Conservation (phyloP, 2,888 invertebrate genomes). For the Rhagophthalmus giganteus region DNA sequence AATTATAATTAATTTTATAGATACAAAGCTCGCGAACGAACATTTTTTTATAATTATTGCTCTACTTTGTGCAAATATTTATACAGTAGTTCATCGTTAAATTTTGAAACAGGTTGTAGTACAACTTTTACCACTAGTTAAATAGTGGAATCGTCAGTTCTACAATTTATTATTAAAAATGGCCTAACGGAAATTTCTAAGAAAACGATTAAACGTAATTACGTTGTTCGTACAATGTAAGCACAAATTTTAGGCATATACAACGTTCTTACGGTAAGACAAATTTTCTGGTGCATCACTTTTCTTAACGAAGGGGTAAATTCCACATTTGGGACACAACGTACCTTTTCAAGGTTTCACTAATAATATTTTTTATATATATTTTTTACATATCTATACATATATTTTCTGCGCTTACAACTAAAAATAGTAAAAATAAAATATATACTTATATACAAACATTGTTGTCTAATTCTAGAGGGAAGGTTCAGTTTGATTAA, state of each 20-base stretch:
- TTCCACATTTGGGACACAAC: not conserved
- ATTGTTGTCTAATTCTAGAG: conserved; percentile 7
- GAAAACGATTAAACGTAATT: too few relatives aligned
- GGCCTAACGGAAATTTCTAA: too few relatives aligned
- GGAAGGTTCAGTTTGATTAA: not conserved
- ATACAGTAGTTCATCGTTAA: conserved; percentile 9
- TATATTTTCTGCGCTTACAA: conserved; percentile 18
- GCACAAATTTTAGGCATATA: too few relatives aligned
- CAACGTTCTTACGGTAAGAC: too few relatives aligned
- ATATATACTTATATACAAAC: conserved; percentile 27
- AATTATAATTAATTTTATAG: not conserved
- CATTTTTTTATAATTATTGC: conserved; percentile 21
- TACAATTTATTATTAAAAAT: too few relatives aligned
- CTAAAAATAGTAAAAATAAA: conserved; percentile 28
- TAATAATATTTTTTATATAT: conserved; percentile 3
- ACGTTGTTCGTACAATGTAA: too few relatives aligned
- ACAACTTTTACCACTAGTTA: conserved; percentile 2
- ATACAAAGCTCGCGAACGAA: not conserved
- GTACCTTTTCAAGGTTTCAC: conserved; percentile 8
- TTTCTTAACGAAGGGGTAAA: not conserved
- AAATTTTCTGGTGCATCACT: too few relatives aligned
- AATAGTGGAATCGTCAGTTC: too few relatives aligned
- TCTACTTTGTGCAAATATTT: conserved; percentile 25
- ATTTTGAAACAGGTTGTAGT: conserved; percentile 5
- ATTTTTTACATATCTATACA: conserved; percentile 21